A percentile compares a stretch with the other conserved stretches of the same genome.
Evolutionary conservation across 2,888 invertebrate genomes (phyloP).

Genomic region (Plusia festucae): DNA sequence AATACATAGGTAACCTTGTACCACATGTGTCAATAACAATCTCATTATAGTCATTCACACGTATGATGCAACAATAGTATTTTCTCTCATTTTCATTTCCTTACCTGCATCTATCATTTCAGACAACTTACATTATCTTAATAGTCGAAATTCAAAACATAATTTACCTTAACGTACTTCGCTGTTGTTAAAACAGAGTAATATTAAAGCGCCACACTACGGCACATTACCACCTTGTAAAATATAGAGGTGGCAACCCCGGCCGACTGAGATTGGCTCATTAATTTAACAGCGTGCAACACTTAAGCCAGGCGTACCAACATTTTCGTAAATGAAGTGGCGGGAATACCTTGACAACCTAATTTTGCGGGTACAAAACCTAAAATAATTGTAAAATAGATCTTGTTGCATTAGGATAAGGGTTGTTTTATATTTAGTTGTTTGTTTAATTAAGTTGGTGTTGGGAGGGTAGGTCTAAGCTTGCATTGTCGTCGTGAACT

Average conservation of each 20-base stretch:
- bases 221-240: slow-evolving; percentile 87
- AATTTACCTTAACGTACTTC: slow-evolving; percentile 50
- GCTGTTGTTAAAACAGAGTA: slow-evolving; percentile 59
- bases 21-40: too few relatives aligned
- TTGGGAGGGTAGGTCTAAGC: slow-evolving; percentile 65
- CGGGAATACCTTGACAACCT: slow-evolving; percentile 73
- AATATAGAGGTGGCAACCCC: slow-evolving; percentile 84
- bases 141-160: slow-evolving; percentile 43
- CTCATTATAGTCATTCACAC: not conserved
- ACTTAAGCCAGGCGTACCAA: slow-evolving; percentile 87
- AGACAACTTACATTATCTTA: slow-evolving; percentile 18
- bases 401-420: slow-evolving; percentile 44
- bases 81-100: not conserved
- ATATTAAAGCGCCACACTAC: slow-evolving; percentile 65
- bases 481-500: slow-evolving; percentile 77
- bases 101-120: slow-evolving; percentile 1
- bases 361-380: slow-evolving; percentile 37
- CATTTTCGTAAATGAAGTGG: slow-evolving; percentile 88
- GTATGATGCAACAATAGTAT: too few relatives aligned
- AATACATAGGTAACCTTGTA: too few relatives aligned
- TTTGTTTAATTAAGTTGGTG: slow-evolving; percentile 37
- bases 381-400: slow-evolving; percentile 22
- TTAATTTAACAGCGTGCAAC: slow-evolving; percentile 89
- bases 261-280: slow-evolving; percentile 86
- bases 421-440: slow-evolving; percentile 24